Evolutionary conservation across 2,797 vertebrate genomes (phyloP).

Genomic region (Notoglanidium macrostoma): DNA sequence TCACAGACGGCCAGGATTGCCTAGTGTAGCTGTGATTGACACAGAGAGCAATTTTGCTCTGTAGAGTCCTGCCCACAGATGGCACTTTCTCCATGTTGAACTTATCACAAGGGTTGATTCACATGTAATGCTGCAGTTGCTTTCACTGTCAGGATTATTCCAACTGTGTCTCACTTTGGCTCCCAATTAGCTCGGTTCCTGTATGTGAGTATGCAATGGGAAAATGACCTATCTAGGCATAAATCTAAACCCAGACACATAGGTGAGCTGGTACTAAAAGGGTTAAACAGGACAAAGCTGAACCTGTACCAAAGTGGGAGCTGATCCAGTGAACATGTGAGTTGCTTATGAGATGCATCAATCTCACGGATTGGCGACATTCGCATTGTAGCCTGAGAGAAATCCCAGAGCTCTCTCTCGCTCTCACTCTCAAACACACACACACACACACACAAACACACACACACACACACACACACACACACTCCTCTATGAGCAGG

Average conservation of each 20-base stretch:
- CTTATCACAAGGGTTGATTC: background rate
- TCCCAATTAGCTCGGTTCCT: too few species aligned
- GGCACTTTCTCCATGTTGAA: background rate
- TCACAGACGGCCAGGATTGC: background rate
- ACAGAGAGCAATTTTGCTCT: background rate
- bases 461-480: constrained; percentile 5
- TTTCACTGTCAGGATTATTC: background rate
- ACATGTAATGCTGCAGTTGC: background rate
- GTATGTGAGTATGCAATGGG: background rate
- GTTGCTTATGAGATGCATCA: constrained; percentile 53
- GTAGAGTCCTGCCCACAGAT: background rate
- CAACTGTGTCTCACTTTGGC: background rate
- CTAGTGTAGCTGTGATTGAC: background rate
- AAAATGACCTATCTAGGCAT: background rate
- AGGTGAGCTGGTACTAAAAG: background rate
- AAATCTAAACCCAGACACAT: background rate
- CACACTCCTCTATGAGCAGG: constrained; percentile 11
- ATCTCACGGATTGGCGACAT: constrained; percentile 43
- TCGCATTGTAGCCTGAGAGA: constrained; percentile 33
- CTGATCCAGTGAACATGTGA: constrained; percentile 15
- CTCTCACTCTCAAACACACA: too few species aligned
- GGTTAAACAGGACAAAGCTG: constrained; percentile 6
- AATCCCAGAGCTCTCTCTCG: background rate
- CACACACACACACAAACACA: background rate
- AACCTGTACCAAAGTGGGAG: constrained; percentile 18